Conservation (phyloP, 2,888 invertebrate genomes). For the Imbricaverruca yamaguchii region DNA sequence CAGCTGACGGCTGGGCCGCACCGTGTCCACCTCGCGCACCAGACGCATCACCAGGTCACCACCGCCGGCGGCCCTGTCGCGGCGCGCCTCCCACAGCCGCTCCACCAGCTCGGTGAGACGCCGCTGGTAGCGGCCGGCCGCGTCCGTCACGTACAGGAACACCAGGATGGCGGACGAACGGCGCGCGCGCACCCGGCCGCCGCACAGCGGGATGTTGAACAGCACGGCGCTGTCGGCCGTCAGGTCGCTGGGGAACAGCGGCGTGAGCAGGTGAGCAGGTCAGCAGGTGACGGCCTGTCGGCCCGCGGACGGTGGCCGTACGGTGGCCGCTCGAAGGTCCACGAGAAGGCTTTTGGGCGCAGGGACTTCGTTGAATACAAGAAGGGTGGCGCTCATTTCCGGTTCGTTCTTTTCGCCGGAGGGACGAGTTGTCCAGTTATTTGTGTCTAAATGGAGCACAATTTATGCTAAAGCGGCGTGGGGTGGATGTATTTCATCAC, state of each 20-base stretch:
- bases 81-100: slow-evolving; percentile 33
- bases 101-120: slow-evolving; percentile 36
- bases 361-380: no score
- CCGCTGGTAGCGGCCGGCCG: slow-evolving; percentile 35
- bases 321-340: no score
- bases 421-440: no score
- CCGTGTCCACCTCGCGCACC: slow-evolving; percentile 35
- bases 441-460: no score
- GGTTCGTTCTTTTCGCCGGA: no score
- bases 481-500: no score
- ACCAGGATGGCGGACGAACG: slow-evolving; percentile 30
- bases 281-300: no score
- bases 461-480: no score
- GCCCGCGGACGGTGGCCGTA: no score
- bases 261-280: no score
- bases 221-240: background rate
- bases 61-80: slow-evolving; percentile 25
- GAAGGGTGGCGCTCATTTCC: no score
- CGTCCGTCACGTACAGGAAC: slow-evolving; percentile 36
- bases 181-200: background rate
- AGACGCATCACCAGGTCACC: slow-evolving; percentile 23
- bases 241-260: background rate
- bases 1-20: slow-evolving; percentile 31
- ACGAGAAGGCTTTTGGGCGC: no score
- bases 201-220: background rate